Base-by-base conservation (phyloP, 2,888 invertebrate species). In the Xestia xanthographa region DNA sequence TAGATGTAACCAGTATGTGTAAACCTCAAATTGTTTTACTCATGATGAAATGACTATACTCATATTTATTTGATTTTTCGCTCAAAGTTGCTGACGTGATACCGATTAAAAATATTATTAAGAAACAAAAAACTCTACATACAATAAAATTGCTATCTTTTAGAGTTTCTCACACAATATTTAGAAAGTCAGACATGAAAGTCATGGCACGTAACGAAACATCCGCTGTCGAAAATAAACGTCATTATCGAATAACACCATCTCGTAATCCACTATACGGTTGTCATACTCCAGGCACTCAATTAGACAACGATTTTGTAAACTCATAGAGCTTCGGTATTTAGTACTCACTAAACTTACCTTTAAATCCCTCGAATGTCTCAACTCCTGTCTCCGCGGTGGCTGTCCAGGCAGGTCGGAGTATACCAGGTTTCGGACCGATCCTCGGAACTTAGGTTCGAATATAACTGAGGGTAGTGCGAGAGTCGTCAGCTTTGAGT, bases 381-480 rank as follows among this genome's bases (percentile, higher is more conserved):
- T 97, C 92, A 99, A 97, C 95, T 99, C 98, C 95, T 99, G 99
- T 72, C 99, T 97, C 88, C 98, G 95, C 0, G 98, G 98, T 34
- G 97, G 97, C 81, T 98, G 98, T 26, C 98, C 98, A 56, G 98
- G 98, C 70, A 98, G 97, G 91, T 99, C 98, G 41, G 98, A 98
- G 95, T 98, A 99, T 80, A 99, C 98, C 88, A 99, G 97, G 95
- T 99, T 99, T 78, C 99, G 97, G 41, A 99, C 98, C 53, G 98
- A 97, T 0, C 99, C 99, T 58, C 98, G 97, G 94, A 99, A 99
- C 90, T 98, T 97, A 4, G 99, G 99, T 95, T 99, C 99, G 93
- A 99, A 99, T 88, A 99, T 98, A 80, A 99, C 99, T 86, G 98
- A 98, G 5, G 99, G 99, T 84, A 99, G 95, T 1, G 99, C 98